A percentile compares a stretch with the other conserved stretches of the same genome.
phyloP scores from a whole-genome alignment of 2,888 invertebrate species.

The Stenurella melanura region DNA sequence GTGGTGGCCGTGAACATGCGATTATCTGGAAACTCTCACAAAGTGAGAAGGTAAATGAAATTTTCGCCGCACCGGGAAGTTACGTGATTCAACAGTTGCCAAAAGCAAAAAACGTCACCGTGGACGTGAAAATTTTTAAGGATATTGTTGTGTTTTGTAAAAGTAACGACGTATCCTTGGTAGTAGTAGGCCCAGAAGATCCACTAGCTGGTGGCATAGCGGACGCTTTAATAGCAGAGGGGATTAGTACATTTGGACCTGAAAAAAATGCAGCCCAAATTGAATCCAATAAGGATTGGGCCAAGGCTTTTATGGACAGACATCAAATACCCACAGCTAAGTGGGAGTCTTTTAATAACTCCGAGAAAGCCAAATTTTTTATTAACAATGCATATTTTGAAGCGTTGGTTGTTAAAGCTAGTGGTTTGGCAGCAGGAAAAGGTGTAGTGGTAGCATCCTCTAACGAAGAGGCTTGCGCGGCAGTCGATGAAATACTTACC shows the following conservation, averaged over 20 bases:
- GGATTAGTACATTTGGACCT: conserved; percentile 92
- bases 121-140: conserved; percentile 82
- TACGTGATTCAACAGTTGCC: conserved; percentile 84
- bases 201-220: conserved; percentile 92
- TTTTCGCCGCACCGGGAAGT: conserved; percentile 93
- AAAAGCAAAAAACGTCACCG: conserved; percentile 81
- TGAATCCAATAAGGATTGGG: conserved; percentile 94
- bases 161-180: conserved; percentile 81
- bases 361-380: conserved; percentile 84
- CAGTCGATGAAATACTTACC: conserved; percentile 88
- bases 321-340: conserved; percentile 93
- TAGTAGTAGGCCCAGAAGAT: conserved; percentile 95
- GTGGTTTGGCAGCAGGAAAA: conserved; percentile 97
- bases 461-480: conserved; percentile 87
- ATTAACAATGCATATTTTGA: conserved; percentile 84
- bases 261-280: conserved; percentile 87
- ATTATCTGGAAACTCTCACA: conserved; percentile 94
- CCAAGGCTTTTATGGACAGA: conserved; percentile 94
- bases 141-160: conserved; percentile 79
- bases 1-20: conserved; percentile 97
- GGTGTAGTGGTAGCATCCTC: conserved; percentile 92
- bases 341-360: conserved; percentile 86
- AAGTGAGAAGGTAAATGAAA: conserved; percentile 81
- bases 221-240: conserved; percentile 80
- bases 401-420: conserved; percentile 95